phyloP scores from a whole-genome alignment of 2,113 vertebrate species.

The Melanerpes formicivorus region DNA sequence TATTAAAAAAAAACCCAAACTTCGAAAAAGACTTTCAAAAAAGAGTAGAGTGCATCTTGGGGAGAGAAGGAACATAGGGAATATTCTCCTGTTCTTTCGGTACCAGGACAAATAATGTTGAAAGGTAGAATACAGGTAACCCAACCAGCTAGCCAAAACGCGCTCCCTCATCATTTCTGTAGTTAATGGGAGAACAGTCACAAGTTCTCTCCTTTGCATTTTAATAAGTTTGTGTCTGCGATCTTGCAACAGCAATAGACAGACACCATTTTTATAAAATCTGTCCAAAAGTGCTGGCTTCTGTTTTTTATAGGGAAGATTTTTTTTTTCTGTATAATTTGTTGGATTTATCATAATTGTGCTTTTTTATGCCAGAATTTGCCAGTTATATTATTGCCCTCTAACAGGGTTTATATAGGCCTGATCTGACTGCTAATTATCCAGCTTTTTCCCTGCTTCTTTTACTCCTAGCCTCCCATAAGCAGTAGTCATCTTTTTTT shows the following conservation, averaged over 20 bases:
- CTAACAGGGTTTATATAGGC: background rate
- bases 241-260: background rate
- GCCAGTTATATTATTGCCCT: background rate
- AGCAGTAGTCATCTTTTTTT: background rate
- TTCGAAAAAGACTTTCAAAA: background rate
- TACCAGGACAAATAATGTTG: background rate
- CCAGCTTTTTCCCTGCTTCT: background rate
- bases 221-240: background rate
- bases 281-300: background rate
- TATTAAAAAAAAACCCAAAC: too few relatives aligned
- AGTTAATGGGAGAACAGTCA: background rate
- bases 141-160: background rate
- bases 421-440: background rate
- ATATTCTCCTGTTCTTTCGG: background rate
- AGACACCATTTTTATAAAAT: background rate
- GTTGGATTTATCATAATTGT: background rate
- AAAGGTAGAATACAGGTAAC: background rate
- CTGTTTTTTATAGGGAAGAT: background rate
- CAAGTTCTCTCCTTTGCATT: background rate
- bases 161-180: background rate
- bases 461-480: background rate
- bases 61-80: background rate
- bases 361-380: background rate
- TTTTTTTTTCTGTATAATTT: background rate
- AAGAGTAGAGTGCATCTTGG: background rate